A percentile compares a stretch with the other conserved stretches of the same genome.
Conservation (phyloP, 1,140 invertebrate species). For the Diachasmimorpha longicaudata region DNA sequence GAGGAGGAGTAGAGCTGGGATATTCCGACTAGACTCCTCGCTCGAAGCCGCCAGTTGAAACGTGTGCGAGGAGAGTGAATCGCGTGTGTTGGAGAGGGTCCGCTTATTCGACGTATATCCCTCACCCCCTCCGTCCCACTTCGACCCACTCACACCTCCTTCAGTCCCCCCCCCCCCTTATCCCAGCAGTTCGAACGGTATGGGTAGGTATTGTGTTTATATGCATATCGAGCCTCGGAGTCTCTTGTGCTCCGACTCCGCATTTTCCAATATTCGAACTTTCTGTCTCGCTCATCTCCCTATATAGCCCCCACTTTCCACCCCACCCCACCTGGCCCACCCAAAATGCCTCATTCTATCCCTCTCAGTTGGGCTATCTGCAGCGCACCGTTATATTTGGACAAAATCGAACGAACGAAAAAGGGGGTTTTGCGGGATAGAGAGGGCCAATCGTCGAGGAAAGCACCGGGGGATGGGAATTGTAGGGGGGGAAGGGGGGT, state of each 20-base stretch:
- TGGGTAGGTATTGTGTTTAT: slow-evolving; percentile 51
- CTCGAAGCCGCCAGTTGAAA: slow-evolving; percentile 4
- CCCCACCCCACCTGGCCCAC: neutral
- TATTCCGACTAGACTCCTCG: slow-evolving; percentile 31
- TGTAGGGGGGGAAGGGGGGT: neutral
- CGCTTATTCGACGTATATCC: slow-evolving; percentile 22
- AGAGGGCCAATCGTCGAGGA: neutral
- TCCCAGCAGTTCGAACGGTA: slow-evolving; percentile 6
- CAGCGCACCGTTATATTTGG: slow-evolving; percentile 50
- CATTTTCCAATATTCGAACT: slow-evolving; percentile 57
- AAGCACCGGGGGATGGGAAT: neutral
- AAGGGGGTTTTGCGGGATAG: slow-evolving; percentile 7
- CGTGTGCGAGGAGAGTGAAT: neutral
- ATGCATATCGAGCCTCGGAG: slow-evolving; percentile 45
- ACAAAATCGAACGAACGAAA: slow-evolving; percentile 51
- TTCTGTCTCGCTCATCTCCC: slow-evolving; percentile 36
- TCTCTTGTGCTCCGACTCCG: slow-evolving; percentile 42
- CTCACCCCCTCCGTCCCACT: neutral
- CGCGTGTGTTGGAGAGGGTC: neutral
- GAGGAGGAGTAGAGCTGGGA: slow-evolving; percentile 15
- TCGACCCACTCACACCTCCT: neutral
- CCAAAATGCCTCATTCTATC: slow-evolving; percentile 32
- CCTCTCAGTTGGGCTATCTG: slow-evolving; percentile 23
- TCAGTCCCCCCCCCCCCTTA: neutral
- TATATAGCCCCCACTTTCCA: slow-evolving; percentile 6